Evolutionary conservation across 2,113 vertebrate species (phyloP).

Genomic region (Antennarius striatus): DNA sequence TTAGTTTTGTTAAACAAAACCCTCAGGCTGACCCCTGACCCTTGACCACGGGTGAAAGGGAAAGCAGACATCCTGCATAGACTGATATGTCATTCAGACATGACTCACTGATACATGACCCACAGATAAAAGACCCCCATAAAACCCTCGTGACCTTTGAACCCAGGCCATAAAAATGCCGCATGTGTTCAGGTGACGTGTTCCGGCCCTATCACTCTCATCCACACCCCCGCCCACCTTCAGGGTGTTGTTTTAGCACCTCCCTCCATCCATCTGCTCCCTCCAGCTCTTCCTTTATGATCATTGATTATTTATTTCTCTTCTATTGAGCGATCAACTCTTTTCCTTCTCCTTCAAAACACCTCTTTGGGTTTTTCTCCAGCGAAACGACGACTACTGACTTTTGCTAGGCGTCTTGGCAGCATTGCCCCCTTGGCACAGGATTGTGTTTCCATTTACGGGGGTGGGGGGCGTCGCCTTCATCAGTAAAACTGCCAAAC

Average conservation of each 20-base stretch:
- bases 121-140: slow-evolving; percentile 20
- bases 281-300: neutral
- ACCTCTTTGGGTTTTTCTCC: neutral
- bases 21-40: no score
- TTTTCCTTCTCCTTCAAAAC: no score
- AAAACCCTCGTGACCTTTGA: slow-evolving; percentile 37
- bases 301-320: no score
- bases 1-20: no score
- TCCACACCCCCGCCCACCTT: slow-evolving; percentile 23
- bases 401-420: slow-evolving; percentile 59
- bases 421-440: slow-evolving; percentile 47
- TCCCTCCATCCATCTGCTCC: neutral
- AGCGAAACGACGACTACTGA: slow-evolving; percentile 22
- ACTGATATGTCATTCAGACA: slow-evolving; percentile 3
- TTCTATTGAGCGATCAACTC: no score
- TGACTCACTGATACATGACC: slow-evolving; percentile 11
- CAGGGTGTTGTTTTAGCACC: slow-evolving; percentile 4
- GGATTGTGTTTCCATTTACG: slow-evolving; percentile 26
- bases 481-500: slow-evolving; percentile 61
- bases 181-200: neutral
- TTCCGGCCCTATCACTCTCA: slow-evolving; percentile 5
- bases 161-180: slow-evolving; percentile 29
- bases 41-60: slow-evolving; percentile 5
- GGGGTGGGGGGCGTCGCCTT: slow-evolving; percentile 34
- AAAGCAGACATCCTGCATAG: slow-evolving; percentile 11